Conservation (phyloP, 2,888 invertebrate species). For the Listrodromus nycthemerus region DNA sequence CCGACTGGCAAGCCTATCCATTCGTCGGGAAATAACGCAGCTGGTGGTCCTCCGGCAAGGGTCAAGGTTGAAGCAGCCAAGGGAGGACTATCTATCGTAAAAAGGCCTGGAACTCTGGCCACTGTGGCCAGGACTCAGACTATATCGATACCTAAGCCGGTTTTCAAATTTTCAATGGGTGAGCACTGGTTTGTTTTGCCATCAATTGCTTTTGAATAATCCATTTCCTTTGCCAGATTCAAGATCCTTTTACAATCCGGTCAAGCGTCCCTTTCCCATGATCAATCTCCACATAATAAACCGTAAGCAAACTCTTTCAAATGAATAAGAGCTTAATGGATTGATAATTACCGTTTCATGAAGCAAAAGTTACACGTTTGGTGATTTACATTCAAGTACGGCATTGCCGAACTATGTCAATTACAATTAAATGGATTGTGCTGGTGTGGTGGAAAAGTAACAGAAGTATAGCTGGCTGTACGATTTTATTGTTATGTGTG, state of each 20-base stretch:
- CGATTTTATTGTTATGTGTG: not conserved
- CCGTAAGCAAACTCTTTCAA: slow-evolving; percentile 24
- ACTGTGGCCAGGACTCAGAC: slow-evolving; percentile 88
- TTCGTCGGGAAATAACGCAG: slow-evolving; percentile 73
- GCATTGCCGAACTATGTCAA: not conserved
- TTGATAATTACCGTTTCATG: not conserved
- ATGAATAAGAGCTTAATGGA: not conserved
- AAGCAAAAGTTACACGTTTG: not conserved
- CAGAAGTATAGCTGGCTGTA: not conserved
- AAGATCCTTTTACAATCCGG: slow-evolving; percentile 49
- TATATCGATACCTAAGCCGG: slow-evolving; percentile 91
- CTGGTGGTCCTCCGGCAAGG: slow-evolving; percentile 73
- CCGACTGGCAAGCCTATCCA: slow-evolving; percentile 71
- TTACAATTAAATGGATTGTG: not conserved
- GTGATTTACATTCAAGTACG: not conserved
- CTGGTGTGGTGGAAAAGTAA: not conserved
- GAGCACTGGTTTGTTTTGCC: slow-evolving; percentile 40
- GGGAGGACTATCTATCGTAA: slow-evolving; percentile 85
- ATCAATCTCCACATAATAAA: slow-evolving; percentile 54
- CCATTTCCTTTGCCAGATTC: slow-evolving; percentile 50
- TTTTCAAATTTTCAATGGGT: slow-evolving; percentile 89
- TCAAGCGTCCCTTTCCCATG: slow-evolving; percentile 51
- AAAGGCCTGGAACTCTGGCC: slow-evolving; percentile 85
- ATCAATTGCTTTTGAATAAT: not conserved
- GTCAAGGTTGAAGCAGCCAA: slow-evolving; percentile 86